Percentiles rank a stretch among this genome's conserved stretches.
Conservation (phyloP, 2,797 vertebrate species). For the Selene dorsalis region DNA sequence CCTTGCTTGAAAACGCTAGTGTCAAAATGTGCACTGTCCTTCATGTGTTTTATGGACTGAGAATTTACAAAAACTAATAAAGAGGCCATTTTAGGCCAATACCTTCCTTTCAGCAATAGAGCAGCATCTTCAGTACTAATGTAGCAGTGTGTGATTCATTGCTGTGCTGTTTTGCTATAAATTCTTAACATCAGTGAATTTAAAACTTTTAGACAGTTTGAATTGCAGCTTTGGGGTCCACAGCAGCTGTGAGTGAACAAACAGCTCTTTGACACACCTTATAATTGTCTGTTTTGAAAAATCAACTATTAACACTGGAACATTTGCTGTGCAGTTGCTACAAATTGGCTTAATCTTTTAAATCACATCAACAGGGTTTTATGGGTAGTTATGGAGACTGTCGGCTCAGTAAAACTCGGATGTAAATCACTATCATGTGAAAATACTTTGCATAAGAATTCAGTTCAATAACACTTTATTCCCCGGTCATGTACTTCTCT, state of each 20-base stretch:
- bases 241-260: slow-evolving; percentile 31
- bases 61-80: slow-evolving; percentile 11
- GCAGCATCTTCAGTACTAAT: slow-evolving; percentile 35
- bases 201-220: slow-evolving; percentile 42
- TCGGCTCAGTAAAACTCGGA: slow-evolving; percentile 2
- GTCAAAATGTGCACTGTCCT: neutral
- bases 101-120: slow-evolving; percentile 16
- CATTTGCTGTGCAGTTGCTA: neutral
- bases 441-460: slow-evolving; percentile 12
- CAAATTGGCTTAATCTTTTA: slow-evolving; percentile 37
- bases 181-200: slow-evolving; percentile 37
- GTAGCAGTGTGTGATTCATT: slow-evolving; percentile 29
- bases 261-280: slow-evolving; percentile 18
- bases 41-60: neutral
- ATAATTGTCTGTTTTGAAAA: slow-evolving; percentile 44
- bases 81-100: slow-evolving; percentile 9
- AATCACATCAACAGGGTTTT: slow-evolving; percentile 22
- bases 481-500: neutral
- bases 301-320: slow-evolving; percentile 21
- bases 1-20: neutral
- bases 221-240: slow-evolving; percentile 13
- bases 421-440: slow-evolving; percentile 21
- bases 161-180: slow-evolving; percentile 15
- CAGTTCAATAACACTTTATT: neutral
- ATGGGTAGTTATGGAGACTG: slow-evolving; percentile 5